Evolutionary conservation across 2,888 invertebrate species (phyloP).

Genomic region (Epistrophe eligans): DNA sequence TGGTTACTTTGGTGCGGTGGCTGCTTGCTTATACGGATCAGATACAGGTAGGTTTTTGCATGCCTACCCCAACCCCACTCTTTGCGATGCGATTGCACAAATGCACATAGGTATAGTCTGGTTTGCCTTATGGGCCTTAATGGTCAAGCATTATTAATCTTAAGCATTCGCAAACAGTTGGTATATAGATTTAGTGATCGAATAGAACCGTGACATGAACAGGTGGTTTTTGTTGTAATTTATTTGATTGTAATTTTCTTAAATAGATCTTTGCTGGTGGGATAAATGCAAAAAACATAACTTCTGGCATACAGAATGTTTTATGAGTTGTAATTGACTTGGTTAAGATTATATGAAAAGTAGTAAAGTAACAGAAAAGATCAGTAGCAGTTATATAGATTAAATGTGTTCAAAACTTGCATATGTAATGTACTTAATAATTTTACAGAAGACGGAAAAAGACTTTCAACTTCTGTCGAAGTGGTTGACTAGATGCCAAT

Average conservation of each 20-base stretch:
- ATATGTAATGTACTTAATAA: not conserved
- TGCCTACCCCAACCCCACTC: not conserved
- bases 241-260: slow-evolving; percentile 66
- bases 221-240: slow-evolving; percentile 66
- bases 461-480: not conserved
- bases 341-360: not conserved
- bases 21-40: slow-evolving; percentile 23
- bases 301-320: slow-evolving; percentile 14
- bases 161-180: slow-evolving; percentile 63
- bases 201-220: slow-evolving; percentile 28
- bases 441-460: not conserved
- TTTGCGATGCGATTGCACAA: slow-evolving; percentile 41
- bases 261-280: slow-evolving; percentile 45
- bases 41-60: slow-evolving; percentile 26
- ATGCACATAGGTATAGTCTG: slow-evolving; percentile 46
- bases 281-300: not conserved
- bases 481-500: no score
- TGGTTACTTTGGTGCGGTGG: slow-evolving; percentile 24
- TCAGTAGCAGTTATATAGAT: not conserved
- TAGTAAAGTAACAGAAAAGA: not conserved
- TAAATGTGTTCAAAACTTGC: not conserved
- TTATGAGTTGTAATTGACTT: slow-evolving; percentile 38
- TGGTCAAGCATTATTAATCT: slow-evolving; percentile 70
- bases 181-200: slow-evolving; percentile 55
- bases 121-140: slow-evolving; percentile 67